Conservation (phyloP, 2,888 invertebrate genomes). For the Coelinius sp. region DNA sequence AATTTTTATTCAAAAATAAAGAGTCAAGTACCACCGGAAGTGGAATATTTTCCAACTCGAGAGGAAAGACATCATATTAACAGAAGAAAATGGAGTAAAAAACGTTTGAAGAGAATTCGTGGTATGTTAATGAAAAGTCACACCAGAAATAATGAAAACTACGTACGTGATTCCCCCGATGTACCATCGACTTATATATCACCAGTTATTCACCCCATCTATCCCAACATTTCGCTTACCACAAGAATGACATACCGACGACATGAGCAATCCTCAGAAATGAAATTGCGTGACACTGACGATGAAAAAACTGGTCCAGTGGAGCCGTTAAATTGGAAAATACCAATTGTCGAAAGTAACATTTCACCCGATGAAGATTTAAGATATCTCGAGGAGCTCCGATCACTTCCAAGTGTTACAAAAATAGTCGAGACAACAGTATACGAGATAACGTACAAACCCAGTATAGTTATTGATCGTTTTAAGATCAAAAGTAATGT, state of each 20-base stretch:
- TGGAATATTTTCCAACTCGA: not conserved
- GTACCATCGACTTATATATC: not conserved
- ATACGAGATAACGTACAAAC: not conserved
- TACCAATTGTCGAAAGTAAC: not conserved
- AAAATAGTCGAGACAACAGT: not conserved
- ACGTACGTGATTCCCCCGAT: not conserved
- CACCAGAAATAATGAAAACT: slow-evolving; percentile 9
- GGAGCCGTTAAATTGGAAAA: not conserved
- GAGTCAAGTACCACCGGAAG: not conserved
- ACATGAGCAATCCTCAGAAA: no score
- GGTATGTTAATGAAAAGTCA: slow-evolving; percentile 11
- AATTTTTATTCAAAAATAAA: not conserved
- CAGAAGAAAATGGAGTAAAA: not conserved
- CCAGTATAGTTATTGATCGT: not conserved
- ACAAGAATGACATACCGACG: no score
- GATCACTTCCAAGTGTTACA: not conserved
- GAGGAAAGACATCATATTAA: not conserved
- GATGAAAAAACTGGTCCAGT: no score
- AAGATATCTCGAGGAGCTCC: not conserved
- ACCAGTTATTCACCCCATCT: not conserved
- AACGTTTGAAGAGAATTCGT: not conserved
- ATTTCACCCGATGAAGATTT: not conserved
- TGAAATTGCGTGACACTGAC: no score
- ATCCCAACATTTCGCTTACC: no score
- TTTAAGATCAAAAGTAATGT: not conserved